Evolutionary conservation across 2,113 vertebrate species (phyloP), one percentile per base, ranked within the genome.

Genomic region (Cyprinodon variegatus): DNA sequence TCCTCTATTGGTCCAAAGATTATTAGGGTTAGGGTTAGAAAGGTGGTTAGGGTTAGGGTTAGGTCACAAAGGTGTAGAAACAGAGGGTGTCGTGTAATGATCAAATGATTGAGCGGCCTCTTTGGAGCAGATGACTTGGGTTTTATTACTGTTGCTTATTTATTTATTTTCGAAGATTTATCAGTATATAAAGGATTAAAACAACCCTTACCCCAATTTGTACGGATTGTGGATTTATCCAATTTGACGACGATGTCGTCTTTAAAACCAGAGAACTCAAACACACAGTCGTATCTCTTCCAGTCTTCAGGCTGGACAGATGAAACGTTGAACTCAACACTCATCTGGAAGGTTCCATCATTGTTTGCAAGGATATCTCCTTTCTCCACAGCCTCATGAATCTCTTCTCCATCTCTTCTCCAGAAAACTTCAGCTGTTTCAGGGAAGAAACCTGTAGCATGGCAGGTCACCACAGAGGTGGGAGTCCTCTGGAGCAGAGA

Each of bases 381-480:
- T 11, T 41, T 39, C 1, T 59, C 38, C 20, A 70, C 68, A 22
- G 12, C 50, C 11, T 41, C n/a, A 10, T 60, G 68, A 14, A 41
- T 70, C 50, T 70, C 38, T n/a, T 70, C 50, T 29, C 68, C 68
- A 59, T 70, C 50, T 40, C 40, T 70, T 3, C 37, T 70, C 68
- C 68, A 60, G 68, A 70, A 60, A 15, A 70, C 59, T 12, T 40
- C 4, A n/a, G 50, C 68, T 11, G 36, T 13, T 12, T 63, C 0
- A 3, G 81, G 83, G 61, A 66, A 77, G 81, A 88, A 57, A n/a
- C 50, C 50, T 57, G 50, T 68, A 64, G 72, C 37, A 5, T 57
- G 48, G 50, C 67, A 85, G 70, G n/a, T 69, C 64, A 86, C 70
- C 57, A 68, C 46, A 67, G 84, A 82, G 68, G 82, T 78, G 3